phyloP scores from a whole-genome alignment of 1,140 invertebrate species.

The Drosophila auraria region DNA sequence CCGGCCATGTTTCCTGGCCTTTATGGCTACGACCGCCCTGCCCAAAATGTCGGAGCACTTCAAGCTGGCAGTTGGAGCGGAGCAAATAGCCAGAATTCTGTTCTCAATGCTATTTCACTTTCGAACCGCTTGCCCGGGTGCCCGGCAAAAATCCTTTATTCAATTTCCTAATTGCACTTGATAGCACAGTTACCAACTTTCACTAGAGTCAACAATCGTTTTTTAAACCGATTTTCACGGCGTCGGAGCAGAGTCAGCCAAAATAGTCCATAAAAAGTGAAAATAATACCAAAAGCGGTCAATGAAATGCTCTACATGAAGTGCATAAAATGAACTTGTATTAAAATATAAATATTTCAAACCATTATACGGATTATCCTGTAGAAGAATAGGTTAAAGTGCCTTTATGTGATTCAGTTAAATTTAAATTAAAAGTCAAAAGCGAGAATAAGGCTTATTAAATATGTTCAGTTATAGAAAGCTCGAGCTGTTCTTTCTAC shows the following conservation, averaged over 20 bases:
- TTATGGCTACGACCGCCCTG: constrained; percentile 31
- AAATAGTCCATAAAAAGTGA: background rate
- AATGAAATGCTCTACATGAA: constrained; percentile 4
- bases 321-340: background rate
- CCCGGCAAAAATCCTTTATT: constrained; percentile 25
- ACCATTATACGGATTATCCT: too few species aligned
- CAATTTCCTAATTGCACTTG: constrained; percentile 48
- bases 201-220: constrained; percentile 37
- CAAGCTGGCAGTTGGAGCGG: background rate
- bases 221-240: constrained; percentile 40
- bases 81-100: constrained; percentile 4
- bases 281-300: too few species aligned
- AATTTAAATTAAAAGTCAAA: background rate
- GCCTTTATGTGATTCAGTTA: background rate
- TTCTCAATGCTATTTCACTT: constrained; percentile 12
- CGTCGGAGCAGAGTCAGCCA: constrained; percentile 13
- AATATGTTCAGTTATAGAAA: background rate
- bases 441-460: too few species aligned
- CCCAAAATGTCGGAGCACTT: constrained; percentile 19
- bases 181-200: constrained; percentile 44
- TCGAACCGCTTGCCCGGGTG: background rate
- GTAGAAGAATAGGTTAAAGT: background rate
- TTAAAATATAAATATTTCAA: background rate
- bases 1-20: constrained; percentile 40
- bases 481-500: too few species aligned